Base-by-base conservation (phyloP, 1,140 invertebrate species). In the Venturia canescens region DNA sequence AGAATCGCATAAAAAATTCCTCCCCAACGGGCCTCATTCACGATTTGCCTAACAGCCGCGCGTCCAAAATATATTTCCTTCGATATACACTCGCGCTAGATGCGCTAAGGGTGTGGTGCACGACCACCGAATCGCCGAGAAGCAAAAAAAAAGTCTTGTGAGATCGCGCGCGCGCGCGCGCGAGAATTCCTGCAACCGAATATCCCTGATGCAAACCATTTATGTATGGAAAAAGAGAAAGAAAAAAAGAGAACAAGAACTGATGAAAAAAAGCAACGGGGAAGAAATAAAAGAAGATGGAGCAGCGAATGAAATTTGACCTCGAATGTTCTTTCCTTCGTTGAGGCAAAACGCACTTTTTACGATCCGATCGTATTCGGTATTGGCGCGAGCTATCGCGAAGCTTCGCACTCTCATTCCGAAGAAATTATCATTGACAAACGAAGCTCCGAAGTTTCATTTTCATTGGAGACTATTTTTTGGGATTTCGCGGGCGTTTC, bases 31-130 rank as follows among this genome's bases (percentile, higher is more conserved):
- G 48, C 83, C 85, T 88, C 86, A 89, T 90, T 90, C 81, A 90
- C 88, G 88, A 90, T 90, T 90, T 90, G 88, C 88, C 87, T 90
- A 90, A 90, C 88, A 86, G 83, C 84, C 84, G 84, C 81, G 80
- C 81, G 82, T n/a, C n/a, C n/a, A n/a, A 72, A 78, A 63, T 63
- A 6, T 23, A 74, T 81, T 27, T 71, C 57, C 66, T 44, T n/a
- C n/a, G n/a, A 79, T 81, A 82, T n/a, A 84, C 83, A 70, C 81
- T 53, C 70, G 74, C 70, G 26, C 29, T 29, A 53, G 34, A 34
- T 31, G 74, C 78, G 72, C 44, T 50, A 81, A 71, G 70, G 13
- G 71, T 13, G 57, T 53, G 60, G 67, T 16, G 26, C n/a, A n/a
- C 11, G 60, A 44, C 38, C 38, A 44, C 38, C 38, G 38, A 44